These are phyloP conservation scores for Strongylocentrotus purpuratus DNA, from an alignment of 35 echinoderm and acorn worm species.

Conservation along the genomic window DNA sequence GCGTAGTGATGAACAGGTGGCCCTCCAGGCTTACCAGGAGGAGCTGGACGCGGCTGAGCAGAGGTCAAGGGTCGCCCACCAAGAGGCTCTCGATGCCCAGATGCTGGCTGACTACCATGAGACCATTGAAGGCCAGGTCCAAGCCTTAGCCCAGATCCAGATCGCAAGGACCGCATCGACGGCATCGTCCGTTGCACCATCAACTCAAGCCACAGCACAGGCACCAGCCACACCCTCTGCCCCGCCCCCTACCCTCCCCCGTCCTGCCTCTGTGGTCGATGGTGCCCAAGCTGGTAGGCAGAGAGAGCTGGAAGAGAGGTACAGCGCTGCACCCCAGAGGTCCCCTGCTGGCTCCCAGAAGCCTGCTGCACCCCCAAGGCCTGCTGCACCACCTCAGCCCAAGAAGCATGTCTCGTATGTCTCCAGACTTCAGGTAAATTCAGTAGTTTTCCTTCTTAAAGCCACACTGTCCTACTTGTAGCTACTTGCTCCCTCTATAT, in stretches of 20 bases:
- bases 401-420: slow-evolving; percentile 60
- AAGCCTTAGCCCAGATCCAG: slow-evolving; percentile 37
- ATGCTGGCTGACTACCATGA: slow-evolving; percentile 37
- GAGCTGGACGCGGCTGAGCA: slow-evolving; percentile 45
- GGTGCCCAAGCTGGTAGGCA: background rate
- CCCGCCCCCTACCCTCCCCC: background rate
- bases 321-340: background rate
- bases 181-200: background rate
- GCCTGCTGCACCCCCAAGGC: background rate
- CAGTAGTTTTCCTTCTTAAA: background rate
- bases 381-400: background rate
- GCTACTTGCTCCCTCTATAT: no score
- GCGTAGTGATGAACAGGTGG: slow-evolving; percentile 52
- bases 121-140: slow-evolving; percentile 27
- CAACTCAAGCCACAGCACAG: background rate
- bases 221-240: background rate
- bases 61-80: background rate
- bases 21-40: slow-evolving; percentile 63
- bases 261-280: background rate
- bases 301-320: slow-evolving; percentile 27
- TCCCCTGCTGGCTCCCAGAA: background rate
- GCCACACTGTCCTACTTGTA: no score
- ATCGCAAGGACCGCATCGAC: background rate
- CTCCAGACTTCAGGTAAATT: slow-evolving; percentile 75
- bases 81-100: slow-evolving; percentile 23